phyloP scores from a whole-genome alignment of 2,113 vertebrate species.

The Danionella cerebrum region DNA sequence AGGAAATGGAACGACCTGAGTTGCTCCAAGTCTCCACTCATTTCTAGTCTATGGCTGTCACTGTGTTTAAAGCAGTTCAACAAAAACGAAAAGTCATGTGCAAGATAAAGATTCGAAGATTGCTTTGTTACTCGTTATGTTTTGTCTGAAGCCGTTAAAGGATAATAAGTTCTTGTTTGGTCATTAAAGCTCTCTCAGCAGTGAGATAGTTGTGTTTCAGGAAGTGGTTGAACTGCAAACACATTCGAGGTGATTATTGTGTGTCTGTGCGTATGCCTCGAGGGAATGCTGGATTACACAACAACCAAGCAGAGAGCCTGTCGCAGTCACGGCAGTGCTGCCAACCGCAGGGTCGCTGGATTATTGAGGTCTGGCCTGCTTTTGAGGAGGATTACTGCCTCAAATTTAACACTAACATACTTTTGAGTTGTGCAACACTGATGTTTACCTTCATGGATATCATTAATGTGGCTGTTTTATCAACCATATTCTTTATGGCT shows the following conservation, averaged over 20 bases:
- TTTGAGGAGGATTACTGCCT: slow-evolving; percentile 5
- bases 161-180: slow-evolving; percentile 20
- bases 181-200: slow-evolving; percentile 25
- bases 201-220: slow-evolving; percentile 17
- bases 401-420: slow-evolving; percentile 13
- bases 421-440: slow-evolving; percentile 16
- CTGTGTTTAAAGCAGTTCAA: no score
- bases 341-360: not conserved
- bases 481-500: slow-evolving; percentile 13
- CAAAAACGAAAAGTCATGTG: no score
- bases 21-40: no score
- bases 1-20: no score
- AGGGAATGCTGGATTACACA: slow-evolving; percentile 24
- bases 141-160: slow-evolving; percentile 21
- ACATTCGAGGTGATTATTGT: slow-evolving; percentile 26
- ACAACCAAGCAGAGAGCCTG: not conserved
- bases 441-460: not conserved
- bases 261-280: slow-evolving; percentile 1
- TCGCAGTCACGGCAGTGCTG: not conserved
- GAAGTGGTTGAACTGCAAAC: slow-evolving; percentile 25
- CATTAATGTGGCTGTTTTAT: slow-evolving; percentile 19
- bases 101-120: not conserved
- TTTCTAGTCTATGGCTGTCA: no score
- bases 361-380: slow-evolving; percentile 17
- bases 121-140: slow-evolving; percentile 11